phyloP scores from a whole-genome alignment of 2,888 invertebrate species.

The Athrips mouffetella region DNA sequence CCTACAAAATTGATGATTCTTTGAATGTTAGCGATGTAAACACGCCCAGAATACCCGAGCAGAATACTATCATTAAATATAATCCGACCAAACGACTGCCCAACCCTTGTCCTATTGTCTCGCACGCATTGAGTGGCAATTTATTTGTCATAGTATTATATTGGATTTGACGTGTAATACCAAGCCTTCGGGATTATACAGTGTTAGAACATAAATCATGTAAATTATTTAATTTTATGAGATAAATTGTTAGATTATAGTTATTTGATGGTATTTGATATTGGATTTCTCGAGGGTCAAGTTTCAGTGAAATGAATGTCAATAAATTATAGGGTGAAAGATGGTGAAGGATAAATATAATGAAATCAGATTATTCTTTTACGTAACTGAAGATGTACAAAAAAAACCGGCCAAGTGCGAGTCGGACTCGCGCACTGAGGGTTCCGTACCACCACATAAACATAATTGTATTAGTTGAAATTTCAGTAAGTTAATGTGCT shows the following conservation, averaged over 20 bases:
- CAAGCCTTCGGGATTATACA: slow-evolving; percentile 37
- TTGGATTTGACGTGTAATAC: slow-evolving; percentile 52
- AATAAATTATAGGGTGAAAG: background rate
- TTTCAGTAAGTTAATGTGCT: too few relatives aligned
- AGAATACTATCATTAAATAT: slow-evolving; percentile 20
- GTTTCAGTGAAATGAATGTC: background rate
- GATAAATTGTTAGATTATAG: slow-evolving; percentile 5
- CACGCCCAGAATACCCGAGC: background rate
- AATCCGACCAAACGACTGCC: slow-evolving; percentile 41
- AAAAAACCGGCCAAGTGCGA: too few relatives aligned
- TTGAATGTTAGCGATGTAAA: background rate
- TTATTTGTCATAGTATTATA: slow-evolving; percentile 59
- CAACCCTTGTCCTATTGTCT: slow-evolving; percentile 60
- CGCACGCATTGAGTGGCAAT: slow-evolving; percentile 52
- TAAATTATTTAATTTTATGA: slow-evolving; percentile 6
- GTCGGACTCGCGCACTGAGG: too few relatives aligned
- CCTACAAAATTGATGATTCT: background rate
- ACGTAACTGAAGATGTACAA: too few relatives aligned
- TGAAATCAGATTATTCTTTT: too few relatives aligned
- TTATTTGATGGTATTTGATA: background rate
- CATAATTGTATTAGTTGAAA: too few relatives aligned
- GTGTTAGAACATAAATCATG: slow-evolving; percentile 11
- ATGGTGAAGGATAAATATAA: too few relatives aligned
- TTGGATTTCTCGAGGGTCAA: background rate
- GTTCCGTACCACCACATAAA: too few relatives aligned